A percentile compares a stretch with the other conserved stretches of the same genome.
Evolutionary conservation across 2,888 invertebrate genomes (phyloP).

Genomic region (Drosophila longiperda): DNA sequence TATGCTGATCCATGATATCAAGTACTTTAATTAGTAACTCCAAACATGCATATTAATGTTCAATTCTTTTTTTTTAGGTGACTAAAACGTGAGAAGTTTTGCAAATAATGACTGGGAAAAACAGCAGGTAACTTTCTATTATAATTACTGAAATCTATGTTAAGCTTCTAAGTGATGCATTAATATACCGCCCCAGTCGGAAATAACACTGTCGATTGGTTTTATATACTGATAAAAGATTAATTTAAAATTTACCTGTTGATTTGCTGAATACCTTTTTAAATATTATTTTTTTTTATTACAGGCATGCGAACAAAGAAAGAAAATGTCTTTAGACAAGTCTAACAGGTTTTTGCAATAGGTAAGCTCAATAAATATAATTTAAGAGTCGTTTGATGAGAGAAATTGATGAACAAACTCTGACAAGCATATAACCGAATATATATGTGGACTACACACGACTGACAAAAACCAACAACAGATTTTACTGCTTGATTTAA

Average conservation of each 20-base stretch:
- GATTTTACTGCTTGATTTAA: not conserved
- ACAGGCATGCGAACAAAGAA: slow-evolving; percentile 5
- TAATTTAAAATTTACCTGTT: not conserved
- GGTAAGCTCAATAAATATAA: slow-evolving; percentile 21
- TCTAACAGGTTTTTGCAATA: not conserved
- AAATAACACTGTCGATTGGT: slow-evolving; percentile 55
- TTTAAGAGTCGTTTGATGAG: not conserved
- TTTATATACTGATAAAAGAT: slow-evolving; percentile 34
- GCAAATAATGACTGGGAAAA: not conserved
- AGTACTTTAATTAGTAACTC: slow-evolving; percentile 13
- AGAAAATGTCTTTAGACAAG: not conserved
- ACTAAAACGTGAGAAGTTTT: not conserved
- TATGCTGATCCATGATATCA: slow-evolving; percentile 31
- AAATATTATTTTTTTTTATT: slow-evolving; percentile 4
- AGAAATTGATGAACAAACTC: slow-evolving; percentile 30
- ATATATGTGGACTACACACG: slow-evolving; percentile 43
- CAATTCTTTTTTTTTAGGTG: not conserved
- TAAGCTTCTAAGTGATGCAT: slow-evolving; percentile 33
- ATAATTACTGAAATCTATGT: not conserved
- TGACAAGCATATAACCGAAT: slow-evolving; percentile 61
- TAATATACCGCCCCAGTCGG: slow-evolving; percentile 58
- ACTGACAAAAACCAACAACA: slow-evolving; percentile 31
- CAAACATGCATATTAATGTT: not conserved
- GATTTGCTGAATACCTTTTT: not conserved
- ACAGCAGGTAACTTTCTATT: slow-evolving; percentile 32